Evolutionary conservation across 2,888 invertebrate species (phyloP), one percentile per base, ranked within the genome.

Genomic region (Crematogaster levior): DNA sequence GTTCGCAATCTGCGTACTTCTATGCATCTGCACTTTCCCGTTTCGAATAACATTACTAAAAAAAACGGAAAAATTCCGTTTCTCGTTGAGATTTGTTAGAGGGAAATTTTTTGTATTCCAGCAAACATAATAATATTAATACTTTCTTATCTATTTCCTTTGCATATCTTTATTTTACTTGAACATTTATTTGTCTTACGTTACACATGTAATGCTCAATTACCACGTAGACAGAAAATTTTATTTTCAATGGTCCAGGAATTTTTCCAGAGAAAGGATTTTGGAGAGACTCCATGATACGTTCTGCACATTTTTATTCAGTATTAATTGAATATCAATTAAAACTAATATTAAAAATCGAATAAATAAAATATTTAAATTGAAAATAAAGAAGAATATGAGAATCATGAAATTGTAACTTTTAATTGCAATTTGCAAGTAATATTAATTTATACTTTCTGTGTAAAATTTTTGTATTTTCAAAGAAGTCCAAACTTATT

Each of bases 401-500:
- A 30, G 21, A 58, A 68, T 5, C 4, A 15, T 4, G 0, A 77
- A 68, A 34, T 6, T 51, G 10, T 7, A 21, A 65, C 9, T 66
- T 37, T 75, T 18, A 66, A 43, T 37, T 56, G n/a, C 56, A 56
- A 68, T 68, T 68, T 12, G 18, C 18, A 18, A 68, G 12, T 56
- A 53, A 56, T 34, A 34, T 15, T n/a, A 15, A 30, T 9, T 15
- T 24, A 30, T n/a, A 40, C 18, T 43, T 34, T 30, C 9, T 3
- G n/a, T 43, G n/a, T 21, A 30, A 30, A 53, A 77, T 43, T 51
- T 56, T 21, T 21, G 21, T 30, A 37, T 40, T 43, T 40, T 40
- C 15, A 15, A 53, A 53, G 21, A 40, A 66, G 12, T 53, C 15
- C 18, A 53, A 68, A 30, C 18, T 77, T 56, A 77, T 77, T 77